Conservation (phyloP, 2,797 vertebrate genomes). For the Scolopax bukidnonensis region DNA sequence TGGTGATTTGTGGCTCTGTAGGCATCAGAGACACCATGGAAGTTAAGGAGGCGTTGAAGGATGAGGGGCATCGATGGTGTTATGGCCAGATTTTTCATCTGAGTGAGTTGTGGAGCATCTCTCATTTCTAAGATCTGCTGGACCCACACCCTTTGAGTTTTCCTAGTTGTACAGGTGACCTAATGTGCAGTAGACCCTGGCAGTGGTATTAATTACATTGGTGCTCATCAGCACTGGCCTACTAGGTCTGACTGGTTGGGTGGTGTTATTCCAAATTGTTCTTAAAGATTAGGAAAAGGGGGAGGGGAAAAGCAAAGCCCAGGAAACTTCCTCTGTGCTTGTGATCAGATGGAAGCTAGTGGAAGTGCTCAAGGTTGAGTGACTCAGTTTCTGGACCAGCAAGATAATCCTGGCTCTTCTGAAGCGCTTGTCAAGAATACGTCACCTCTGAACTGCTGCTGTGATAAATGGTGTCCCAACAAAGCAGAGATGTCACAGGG, state of each 20-base stretch:
- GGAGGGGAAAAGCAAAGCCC: background rate
- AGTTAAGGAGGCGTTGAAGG: background rate
- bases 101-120: background rate
- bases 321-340: background rate
- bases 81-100: background rate
- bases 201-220: background rate
- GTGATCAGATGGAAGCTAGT: background rate
- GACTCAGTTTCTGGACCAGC: background rate
- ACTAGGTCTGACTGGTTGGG: background rate
- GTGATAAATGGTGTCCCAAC: background rate
- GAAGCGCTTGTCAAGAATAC: background rate
- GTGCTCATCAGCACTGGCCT: background rate
- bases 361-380: background rate
- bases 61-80: background rate
- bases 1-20: background rate
- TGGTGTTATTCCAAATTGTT: background rate
- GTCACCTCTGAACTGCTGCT: background rate
- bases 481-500: background rate
- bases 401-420: background rate
- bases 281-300: background rate
- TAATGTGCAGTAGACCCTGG: background rate
- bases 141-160: background rate
- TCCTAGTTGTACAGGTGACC: background rate
- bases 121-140: background rate
- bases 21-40: background rate